Evolutionary conservation across 2,113 vertebrate genomes (phyloP), one percentile per base, ranked within the genome.

Genomic region (Steatornis caripensis): DNA sequence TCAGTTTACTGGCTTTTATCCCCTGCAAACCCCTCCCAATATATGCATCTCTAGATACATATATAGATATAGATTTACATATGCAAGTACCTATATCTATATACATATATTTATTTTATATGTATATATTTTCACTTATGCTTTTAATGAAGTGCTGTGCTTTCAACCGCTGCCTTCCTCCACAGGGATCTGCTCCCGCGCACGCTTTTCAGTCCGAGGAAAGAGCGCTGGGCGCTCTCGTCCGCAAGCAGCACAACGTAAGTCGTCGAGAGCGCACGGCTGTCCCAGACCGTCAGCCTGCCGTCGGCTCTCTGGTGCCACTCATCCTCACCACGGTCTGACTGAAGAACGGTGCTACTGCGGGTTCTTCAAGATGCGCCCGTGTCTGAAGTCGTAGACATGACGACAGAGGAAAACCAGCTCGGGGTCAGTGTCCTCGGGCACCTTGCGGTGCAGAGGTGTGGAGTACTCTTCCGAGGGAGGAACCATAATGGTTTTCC

Each of bases 371-470:
- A 99, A 98, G 97, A 99, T 99, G 96, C 99, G 99, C 74, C 99
- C 99, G 23, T 99, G 99, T 91, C 99, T 98, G 97, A 99, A 99
- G 97, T 99, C 99, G 36, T 99, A 99, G 98, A 99, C 99, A 48
- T 99, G 99, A 89, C 99, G 99, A 97, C 99, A 99, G 97, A 99
- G 99, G 95, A 99, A 99, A 97, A 99, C 99, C 98, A 99, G 98
- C 92, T 99, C 98, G 2, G 99, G 99, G 97, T 99, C 99, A n/a
- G 99, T 98, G 98, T 99, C 99, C 92, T 99, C 97, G 36, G 99
- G 99, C 97, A 99, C 99, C 94, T 99, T 99, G 98, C 99, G 99
- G 98, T 99, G 99, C 91, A 99, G 98, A 62, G 99, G 99, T 60
- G 98, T 99, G 96, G 99, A 98, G 93, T 99, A 99, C 95, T 98